A percentile compares a stretch with the other conserved stretches of the same genome.
Conservation (phyloP, 2,797 vertebrate species). For the Eulemur coronatus region DNA sequence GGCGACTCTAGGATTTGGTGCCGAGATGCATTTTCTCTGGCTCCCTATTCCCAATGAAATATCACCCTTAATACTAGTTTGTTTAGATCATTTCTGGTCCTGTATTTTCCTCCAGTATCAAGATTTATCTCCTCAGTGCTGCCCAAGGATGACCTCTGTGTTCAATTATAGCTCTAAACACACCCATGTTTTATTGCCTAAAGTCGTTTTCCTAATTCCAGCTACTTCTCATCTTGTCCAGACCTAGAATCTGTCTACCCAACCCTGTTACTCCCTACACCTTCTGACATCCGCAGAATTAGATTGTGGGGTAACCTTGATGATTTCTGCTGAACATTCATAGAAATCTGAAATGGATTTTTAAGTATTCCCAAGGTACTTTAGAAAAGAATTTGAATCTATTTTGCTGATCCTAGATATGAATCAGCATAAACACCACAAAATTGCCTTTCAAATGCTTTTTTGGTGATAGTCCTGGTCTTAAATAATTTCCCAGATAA, state of each 20-base stretch:
- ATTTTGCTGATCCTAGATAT: conserved; percentile 16
- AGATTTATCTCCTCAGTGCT: not conserved
- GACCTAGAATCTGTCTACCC: not conserved
- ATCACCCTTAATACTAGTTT: not conserved
- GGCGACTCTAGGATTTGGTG: not conserved
- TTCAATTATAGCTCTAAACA: not conserved
- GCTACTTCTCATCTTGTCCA: not conserved
- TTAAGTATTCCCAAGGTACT: conserved; percentile 19
- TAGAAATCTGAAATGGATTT: conserved; percentile 25
- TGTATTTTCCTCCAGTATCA: not conserved
- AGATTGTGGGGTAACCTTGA: not conserved
- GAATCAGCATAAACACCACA: conserved; percentile 43
- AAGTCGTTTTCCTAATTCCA: not conserved
- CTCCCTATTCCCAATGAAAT: not conserved
- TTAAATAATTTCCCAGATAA: conserved; percentile 33
- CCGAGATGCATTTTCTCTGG: not conserved
- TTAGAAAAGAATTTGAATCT: not conserved
- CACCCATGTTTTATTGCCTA: not conserved
- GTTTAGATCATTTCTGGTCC: not conserved
- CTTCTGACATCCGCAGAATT: not conserved
- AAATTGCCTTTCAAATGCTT: not conserved
- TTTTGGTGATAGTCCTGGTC: not conserved
- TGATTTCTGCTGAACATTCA: conserved; percentile 17
- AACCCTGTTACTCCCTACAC: not conserved
- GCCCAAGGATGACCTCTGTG: not conserved